Evolutionary conservation across 23 tunicate species (phyloP).

Genomic region (Diplosoma virens): DNA sequence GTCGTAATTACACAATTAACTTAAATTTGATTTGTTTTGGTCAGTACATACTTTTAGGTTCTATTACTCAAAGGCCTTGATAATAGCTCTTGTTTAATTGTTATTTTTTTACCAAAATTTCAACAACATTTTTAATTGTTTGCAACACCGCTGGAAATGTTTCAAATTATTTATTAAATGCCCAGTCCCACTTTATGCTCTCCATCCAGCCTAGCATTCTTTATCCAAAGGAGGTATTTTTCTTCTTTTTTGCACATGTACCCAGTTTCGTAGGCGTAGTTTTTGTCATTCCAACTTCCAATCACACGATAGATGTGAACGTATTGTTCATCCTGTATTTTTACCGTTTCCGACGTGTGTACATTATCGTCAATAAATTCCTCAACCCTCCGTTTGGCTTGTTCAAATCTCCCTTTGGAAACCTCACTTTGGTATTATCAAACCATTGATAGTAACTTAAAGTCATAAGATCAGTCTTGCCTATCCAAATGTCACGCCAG

Average conservation of each 20-base stretch:
- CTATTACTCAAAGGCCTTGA: too few species aligned
- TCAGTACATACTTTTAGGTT: too few species aligned
- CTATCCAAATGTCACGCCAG: conserved; percentile 83
- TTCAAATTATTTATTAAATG: too few species aligned
- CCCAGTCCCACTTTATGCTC: conserved; percentile 45
- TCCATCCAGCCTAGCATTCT: conserved; percentile 94
- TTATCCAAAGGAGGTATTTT: conserved; percentile 49
- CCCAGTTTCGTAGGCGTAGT: conserved; percentile 40
- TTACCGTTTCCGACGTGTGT: too few species aligned
- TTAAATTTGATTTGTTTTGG: too few species aligned
- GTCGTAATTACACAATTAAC: too few species aligned
- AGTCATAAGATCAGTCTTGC: conserved; percentile 65
- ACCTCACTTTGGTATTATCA: conserved; percentile 58
- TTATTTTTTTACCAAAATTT: too few species aligned
- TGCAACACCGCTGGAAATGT: too few species aligned
- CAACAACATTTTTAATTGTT: too few species aligned
- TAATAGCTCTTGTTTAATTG: too few species aligned
- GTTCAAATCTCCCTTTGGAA: conserved; percentile 65
- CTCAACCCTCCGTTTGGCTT: conserved; percentile 75
- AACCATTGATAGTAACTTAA: conserved; percentile 74
- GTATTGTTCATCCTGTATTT: conserved; percentile 57
- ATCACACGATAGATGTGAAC: conserved; percentile 57
- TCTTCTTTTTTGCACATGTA: conserved; percentile 87
- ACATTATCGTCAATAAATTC: not conserved
- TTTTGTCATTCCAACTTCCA: conserved; percentile 75